These are phyloP conservation scores for Galeruca laticollis DNA, from an alignment of 2,888 invertebrate genomes.

Conservation along the genomic window DNA sequence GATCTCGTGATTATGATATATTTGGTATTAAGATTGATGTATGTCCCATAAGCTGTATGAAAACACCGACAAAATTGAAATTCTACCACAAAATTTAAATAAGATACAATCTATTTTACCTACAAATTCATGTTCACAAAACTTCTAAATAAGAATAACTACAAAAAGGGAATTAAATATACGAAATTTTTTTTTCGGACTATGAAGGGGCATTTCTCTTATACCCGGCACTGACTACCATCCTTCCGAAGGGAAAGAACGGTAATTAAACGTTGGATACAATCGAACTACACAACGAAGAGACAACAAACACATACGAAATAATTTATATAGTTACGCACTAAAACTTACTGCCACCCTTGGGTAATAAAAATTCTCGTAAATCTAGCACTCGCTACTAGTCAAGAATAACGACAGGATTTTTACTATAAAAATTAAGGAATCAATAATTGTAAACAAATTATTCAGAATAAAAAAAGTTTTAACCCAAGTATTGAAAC, in stretches of 20 bases:
- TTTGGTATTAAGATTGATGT: no score
- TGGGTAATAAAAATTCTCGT: slow-evolving; percentile 24
- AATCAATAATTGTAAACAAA: neutral
- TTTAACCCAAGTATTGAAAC: neutral
- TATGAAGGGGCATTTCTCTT: neutral
- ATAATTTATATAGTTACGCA: slow-evolving; percentile 22
- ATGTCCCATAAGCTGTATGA: no score
- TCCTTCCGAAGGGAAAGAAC: slow-evolving; percentile 19
- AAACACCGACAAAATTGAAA: no score
- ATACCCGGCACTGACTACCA: slow-evolving; percentile 12
- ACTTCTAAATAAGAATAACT: no score
- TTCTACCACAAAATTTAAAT: no score
- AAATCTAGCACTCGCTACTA: slow-evolving; percentile 15
- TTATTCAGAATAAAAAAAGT: neutral
- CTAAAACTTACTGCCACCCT: slow-evolving; percentile 22
- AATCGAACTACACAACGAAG: slow-evolving; percentile 26
- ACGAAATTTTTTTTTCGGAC: neutral
- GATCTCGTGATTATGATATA: no score
- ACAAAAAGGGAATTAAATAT: neutral
- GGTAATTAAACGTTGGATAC: slow-evolving; percentile 28
- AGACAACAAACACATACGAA: slow-evolving; percentile 26
- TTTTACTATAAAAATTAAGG: neutral
- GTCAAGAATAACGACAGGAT: slow-evolving; percentile 11
- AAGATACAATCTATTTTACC: no score
- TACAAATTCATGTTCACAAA: no score